Conservation (phyloP, 1,140 invertebrate genomes). For the Plodia interpunctella region DNA sequence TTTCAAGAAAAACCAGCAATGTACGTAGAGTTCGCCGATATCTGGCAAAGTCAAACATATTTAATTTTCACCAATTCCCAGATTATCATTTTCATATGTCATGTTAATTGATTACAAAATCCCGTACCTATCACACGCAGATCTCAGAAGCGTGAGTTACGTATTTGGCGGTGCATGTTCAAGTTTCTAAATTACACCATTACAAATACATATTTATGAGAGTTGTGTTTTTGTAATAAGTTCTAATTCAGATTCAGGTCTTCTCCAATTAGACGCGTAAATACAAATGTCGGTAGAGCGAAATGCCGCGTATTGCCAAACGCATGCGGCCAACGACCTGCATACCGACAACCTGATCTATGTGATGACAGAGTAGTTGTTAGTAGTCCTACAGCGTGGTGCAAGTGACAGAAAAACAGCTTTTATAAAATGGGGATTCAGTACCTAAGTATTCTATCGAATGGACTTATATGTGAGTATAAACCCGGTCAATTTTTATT, state of each 20-base stretch:
- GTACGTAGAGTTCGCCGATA: too few relatives aligned
- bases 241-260: constrained; percentile 53
- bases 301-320: constrained; percentile 68
- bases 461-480: too few relatives aligned
- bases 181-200: not conserved
- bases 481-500: too few relatives aligned
- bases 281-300: constrained; percentile 38
- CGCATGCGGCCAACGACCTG: constrained; percentile 59
- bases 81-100: not conserved
- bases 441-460: too few relatives aligned
- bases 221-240: constrained; percentile 10
- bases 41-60: too few relatives aligned
- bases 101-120: not conserved
- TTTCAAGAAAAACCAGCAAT: too few relatives aligned
- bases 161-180: not conserved
- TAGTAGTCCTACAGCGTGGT: constrained; percentile 29
- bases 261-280: constrained; percentile 60
- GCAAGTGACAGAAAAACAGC: constrained; percentile 10
- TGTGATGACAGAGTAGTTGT: constrained; percentile 67
- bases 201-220: constrained; percentile 1
- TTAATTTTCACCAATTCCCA: not conserved
- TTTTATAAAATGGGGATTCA: too few relatives aligned
- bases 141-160: not conserved
- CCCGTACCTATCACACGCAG: not conserved
- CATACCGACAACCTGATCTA: constrained; percentile 70